A percentile compares a stretch with the other conserved stretches of the same genome.
phyloP scores from a whole-genome alignment of 2,797 vertebrate species.

The Acanthurus leucopareius region DNA sequence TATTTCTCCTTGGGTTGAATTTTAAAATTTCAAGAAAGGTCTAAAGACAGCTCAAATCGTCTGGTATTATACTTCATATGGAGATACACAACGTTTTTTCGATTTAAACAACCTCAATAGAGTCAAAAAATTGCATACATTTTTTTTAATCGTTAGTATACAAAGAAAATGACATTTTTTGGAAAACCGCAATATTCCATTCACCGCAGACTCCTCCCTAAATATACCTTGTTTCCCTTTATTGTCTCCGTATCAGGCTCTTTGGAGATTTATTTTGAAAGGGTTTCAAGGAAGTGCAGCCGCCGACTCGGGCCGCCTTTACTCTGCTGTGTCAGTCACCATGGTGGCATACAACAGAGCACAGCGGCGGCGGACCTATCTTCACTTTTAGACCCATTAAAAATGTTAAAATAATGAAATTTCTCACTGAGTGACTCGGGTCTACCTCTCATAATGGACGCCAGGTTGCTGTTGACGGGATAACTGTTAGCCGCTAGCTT shows the following conservation, averaged over 20 bases:
- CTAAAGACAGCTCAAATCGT: no score
- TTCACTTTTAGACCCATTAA: constrained; percentile 67
- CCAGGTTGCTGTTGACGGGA: constrained; percentile 49
- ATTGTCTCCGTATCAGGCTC: background rate
- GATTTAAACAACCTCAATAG: no score
- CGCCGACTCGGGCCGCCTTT: background rate
- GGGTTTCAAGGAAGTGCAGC: background rate
- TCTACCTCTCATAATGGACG: constrained; percentile 63
- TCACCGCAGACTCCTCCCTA: background rate
- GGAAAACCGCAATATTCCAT: background rate
- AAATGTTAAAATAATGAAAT: constrained; percentile 47
- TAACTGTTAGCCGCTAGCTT: constrained; percentile 39
- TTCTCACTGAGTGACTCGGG: constrained; percentile 31
- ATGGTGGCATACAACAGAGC: constrained; percentile 87
- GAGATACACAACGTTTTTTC: no score
- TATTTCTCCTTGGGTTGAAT: background rate
- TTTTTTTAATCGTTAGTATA: no score
- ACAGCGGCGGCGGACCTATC: constrained; percentile 63
- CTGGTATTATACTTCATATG: no score
- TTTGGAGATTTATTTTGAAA: constrained; percentile 64
- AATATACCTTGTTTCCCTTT: background rate
- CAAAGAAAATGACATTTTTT: background rate
- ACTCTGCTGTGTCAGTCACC: constrained; percentile 82
- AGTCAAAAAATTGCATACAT: no score
- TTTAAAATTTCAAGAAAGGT: no score